A percentile compares a stretch with the other conserved stretches of the same genome.
Conservation (phyloP, 2,113 vertebrate species). For the Candoia aspera region DNA sequence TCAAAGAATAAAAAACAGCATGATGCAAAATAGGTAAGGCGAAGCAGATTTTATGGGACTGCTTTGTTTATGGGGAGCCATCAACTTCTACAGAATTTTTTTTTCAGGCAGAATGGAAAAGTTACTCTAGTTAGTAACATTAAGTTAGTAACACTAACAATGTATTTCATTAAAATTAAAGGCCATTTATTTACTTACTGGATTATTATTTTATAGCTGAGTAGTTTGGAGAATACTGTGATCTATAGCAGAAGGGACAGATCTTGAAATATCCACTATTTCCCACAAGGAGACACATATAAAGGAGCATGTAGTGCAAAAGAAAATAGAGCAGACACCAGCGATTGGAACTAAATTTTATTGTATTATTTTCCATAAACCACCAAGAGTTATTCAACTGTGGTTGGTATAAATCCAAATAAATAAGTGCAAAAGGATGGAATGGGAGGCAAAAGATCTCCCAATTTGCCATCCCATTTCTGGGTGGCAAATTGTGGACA, state of each 20-base stretch:
- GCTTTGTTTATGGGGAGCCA: not conserved
- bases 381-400: not conserved
- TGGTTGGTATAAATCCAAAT: not conserved
- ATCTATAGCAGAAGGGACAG: not conserved
- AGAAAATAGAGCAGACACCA: not conserved
- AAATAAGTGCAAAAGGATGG: not conserved
- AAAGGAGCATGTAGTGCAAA: not conserved
- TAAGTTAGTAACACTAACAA: not conserved
- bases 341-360: not conserved
- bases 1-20: not conserved
- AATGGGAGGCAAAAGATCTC: not conserved
- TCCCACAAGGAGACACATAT: not conserved
- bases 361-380: not conserved
- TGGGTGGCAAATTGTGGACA: not conserved
- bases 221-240: not conserved
- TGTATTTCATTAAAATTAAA: not conserved
- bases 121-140: not conserved
- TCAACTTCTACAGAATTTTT: not conserved
- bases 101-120: not conserved
- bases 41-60: not conserved
- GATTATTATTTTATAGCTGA: not conserved
- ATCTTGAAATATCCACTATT: not conserved
- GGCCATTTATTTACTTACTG: not conserved
- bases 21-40: conserved; percentile 11
- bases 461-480: not conserved